Evolutionary conservation across 2,888 invertebrate genomes (phyloP).

Genomic region (Sphaeridia pumilis): DNA sequence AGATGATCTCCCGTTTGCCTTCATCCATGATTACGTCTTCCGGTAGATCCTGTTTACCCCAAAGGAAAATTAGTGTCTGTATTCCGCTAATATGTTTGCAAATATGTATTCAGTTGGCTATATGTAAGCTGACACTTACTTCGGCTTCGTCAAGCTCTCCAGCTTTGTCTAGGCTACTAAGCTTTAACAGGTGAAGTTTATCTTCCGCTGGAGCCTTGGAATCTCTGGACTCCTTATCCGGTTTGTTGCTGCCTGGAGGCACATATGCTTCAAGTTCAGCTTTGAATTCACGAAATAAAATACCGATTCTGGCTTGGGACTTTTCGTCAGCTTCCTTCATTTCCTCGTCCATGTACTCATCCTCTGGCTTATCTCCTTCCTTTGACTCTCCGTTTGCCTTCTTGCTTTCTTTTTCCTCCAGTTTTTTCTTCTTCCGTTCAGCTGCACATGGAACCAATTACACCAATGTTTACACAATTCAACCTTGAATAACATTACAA

Average conservation of each 20-base stretch:
- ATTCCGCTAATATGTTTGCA: not conserved
- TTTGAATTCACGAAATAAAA: conserved; percentile 71
- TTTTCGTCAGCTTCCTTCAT: conserved; percentile 61
- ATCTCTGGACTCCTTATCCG: conserved; percentile 24
- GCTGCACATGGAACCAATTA: conserved; percentile 17
- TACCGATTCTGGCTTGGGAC: conserved; percentile 63
- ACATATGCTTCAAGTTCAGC: conserved; percentile 48
- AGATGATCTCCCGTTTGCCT: conserved; percentile 90
- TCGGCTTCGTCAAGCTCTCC: conserved; percentile 13
- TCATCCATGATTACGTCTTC: conserved; percentile 87
- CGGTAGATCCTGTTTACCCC: conserved; percentile 27
- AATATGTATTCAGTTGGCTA: not conserved
- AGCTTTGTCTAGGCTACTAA: conserved; percentile 31
- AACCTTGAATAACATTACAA: no score
- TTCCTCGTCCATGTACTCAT: conserved; percentile 57
- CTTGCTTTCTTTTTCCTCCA: conserved; percentile 37
- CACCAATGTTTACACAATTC: no score
- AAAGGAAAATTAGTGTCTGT: not conserved
- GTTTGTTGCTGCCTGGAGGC: conserved; percentile 26
- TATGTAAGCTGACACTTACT: no score
- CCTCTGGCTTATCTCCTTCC: conserved; percentile 17
- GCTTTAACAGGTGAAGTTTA: conserved; percentile 32
- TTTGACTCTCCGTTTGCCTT: conserved; percentile 34
- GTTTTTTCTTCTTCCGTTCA: conserved; percentile 38
- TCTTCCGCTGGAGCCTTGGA: conserved; percentile 32